A percentile compares a stretch with the other conserved stretches of the same genome.
Evolutionary conservation across 2,113 vertebrate species (phyloP).

Genomic region (Carassius gibelio): DNA sequence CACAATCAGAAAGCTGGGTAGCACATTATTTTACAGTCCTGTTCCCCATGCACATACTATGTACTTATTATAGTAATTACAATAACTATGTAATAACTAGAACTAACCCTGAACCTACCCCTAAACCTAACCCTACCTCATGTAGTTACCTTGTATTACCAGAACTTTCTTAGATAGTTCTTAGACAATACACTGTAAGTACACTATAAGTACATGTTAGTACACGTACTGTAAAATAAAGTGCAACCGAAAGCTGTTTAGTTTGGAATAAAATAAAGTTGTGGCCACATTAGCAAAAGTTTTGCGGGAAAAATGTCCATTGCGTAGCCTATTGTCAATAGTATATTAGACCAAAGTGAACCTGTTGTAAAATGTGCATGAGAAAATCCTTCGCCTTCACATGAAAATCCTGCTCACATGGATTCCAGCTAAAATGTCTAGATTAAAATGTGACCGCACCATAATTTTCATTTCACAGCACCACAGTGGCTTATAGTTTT

Average conservation of each 20-base stretch:
- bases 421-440: neutral
- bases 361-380: neutral
- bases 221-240: no score
- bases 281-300: no score
- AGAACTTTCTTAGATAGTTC: no score
- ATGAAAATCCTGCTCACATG: neutral
- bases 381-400: neutral
- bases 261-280: neutral
- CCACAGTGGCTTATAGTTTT: neutral
- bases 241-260: neutral
- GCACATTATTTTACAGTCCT: no score
- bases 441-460: neutral
- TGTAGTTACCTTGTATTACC: no score
- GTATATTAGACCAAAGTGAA: neutral
- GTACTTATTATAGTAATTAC: no score
- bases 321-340: neutral
- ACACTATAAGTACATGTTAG: no score
- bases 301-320: neutral
- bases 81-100: no score
- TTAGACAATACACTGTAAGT: no score
- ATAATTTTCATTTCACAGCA: neutral
- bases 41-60: no score
- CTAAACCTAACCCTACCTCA: no score
- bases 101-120: no score
- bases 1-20: neutral